Conservation (phyloP, 1,140 invertebrate species). For the Lepidostoma basale region DNA sequence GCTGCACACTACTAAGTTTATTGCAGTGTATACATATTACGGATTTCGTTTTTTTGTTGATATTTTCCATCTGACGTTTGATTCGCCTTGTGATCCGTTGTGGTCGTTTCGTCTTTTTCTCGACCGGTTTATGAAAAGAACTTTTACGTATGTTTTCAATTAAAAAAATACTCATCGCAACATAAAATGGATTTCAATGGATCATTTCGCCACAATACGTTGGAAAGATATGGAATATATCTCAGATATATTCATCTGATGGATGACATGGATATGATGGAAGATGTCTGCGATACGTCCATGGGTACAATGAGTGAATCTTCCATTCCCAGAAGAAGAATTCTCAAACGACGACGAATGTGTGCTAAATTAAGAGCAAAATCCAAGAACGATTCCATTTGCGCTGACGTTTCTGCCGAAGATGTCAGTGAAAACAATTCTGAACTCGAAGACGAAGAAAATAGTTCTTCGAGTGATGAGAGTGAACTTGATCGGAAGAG, state of each 20-base stretch:
- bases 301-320: constrained; percentile 14
- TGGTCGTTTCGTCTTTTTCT: too few species aligned
- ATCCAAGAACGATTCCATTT: not conserved
- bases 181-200: constrained; percentile 28
- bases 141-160: too few species aligned
- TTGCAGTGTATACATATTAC: constrained; percentile 1
- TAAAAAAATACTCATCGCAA: too few species aligned
- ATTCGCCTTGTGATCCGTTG: too few species aligned
- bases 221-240: constrained; percentile 36
- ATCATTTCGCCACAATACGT: constrained; percentile 12
- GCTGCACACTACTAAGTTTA: not conserved
- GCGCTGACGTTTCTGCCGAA: constrained; percentile 25
- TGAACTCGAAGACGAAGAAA: constrained; percentile 29
- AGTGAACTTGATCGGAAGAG: constrained; percentile 26
- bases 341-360: constrained; percentile 6
- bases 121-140: too few species aligned
- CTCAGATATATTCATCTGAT: constrained; percentile 40
- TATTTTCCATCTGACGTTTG: not conserved
- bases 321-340: not conserved
- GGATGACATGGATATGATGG: constrained; percentile 41
- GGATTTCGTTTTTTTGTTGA: not conserved
- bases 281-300: constrained; percentile 34
- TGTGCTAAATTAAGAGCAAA: not conserved
- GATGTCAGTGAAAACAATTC: constrained; percentile 31
- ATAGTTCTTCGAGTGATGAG: not conserved